Conservation (phyloP, 2,888 invertebrate genomes). For the Spodoptera picta region DNA sequence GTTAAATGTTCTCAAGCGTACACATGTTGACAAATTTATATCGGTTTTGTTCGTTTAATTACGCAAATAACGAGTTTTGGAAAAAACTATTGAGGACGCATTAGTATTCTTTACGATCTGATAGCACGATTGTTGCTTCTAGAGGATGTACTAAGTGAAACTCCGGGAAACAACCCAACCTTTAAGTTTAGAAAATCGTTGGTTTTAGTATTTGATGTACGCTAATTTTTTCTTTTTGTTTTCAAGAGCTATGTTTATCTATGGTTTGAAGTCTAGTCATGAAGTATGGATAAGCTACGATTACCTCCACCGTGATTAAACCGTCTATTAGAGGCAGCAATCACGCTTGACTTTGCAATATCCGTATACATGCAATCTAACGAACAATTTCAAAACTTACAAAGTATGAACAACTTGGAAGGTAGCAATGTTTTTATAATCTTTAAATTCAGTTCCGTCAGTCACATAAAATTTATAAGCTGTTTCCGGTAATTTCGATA, state of each 20-base stretch:
- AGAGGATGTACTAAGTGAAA: too few relatives aligned
- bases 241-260: constrained; percentile 25
- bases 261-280: constrained; percentile 2
- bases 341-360: constrained; percentile 72
- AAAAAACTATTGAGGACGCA: background rate
- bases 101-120: too few relatives aligned
- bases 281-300: constrained; percentile 19
- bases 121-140: too few relatives aligned
- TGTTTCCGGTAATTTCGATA: too few relatives aligned
- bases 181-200: too few relatives aligned
- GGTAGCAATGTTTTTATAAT: too few relatives aligned
- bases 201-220: too few relatives aligned
- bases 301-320: constrained; percentile 47
- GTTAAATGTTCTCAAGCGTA: constrained; percentile 10
- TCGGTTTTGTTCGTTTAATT: background rate
- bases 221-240: background rate
- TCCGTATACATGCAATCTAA: constrained; percentile 59
- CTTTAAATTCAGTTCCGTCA: too few relatives aligned
- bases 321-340: constrained; percentile 64
- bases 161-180: too few relatives aligned
- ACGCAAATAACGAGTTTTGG: background rate
- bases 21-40: background rate
- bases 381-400: constrained; percentile 51
- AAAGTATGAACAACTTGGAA: background rate
- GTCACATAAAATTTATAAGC: too few relatives aligned